These are phyloP conservation scores for Cecidostiba fungosa DNA, from an alignment of 2,888 invertebrate species.

Conservation along the genomic window DNA sequence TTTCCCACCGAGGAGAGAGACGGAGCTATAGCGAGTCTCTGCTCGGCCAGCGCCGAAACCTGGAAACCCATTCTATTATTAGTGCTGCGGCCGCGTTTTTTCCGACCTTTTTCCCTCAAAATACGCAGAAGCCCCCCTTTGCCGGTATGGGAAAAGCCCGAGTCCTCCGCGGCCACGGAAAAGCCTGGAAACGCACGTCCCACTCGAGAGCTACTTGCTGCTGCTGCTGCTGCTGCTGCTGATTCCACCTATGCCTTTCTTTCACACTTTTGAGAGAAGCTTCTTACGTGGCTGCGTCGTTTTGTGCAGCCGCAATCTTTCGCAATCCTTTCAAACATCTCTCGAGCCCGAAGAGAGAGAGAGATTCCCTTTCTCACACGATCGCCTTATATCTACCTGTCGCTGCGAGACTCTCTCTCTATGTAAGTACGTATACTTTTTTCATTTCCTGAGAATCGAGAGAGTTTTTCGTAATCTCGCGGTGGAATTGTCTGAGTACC, in stretches of 20 bases:
- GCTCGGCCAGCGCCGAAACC: slow-evolving; percentile 68
- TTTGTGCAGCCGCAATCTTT: slow-evolving; percentile 66
- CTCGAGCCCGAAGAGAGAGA: slow-evolving; percentile 36
- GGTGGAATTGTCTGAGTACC: not conserved
- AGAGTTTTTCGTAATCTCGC: slow-evolving; percentile 37
- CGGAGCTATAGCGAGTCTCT: not conserved
- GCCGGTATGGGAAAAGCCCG: slow-evolving; percentile 55
- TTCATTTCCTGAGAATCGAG: slow-evolving; percentile 42
- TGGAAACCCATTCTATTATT: slow-evolving; percentile 76
- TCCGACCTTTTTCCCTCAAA: slow-evolving; percentile 62
- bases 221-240: not conserved
- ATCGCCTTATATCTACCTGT: slow-evolving; percentile 64
- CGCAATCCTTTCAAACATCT: slow-evolving; percentile 73
- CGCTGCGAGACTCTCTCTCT: slow-evolving; percentile 9
- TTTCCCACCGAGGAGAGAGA: slow-evolving; percentile 76
- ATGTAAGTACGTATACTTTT: slow-evolving; percentile 7
- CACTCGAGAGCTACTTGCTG: slow-evolving; percentile 40
- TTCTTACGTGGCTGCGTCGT: slow-evolving; percentile 14
- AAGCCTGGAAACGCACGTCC: slow-evolving; percentile 46
- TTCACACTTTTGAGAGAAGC: slow-evolving; percentile 23
- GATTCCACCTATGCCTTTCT: slow-evolving; percentile 9
- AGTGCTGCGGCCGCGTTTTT: slow-evolving; percentile 66
- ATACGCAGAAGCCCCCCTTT: slow-evolving; percentile 58
- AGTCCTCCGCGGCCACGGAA: slow-evolving; percentile 39
- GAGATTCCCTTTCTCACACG: slow-evolving; percentile 65